phyloP scores from a whole-genome alignment of 1,140 invertebrate genomes.

The Melipona quadrifasciata region DNA sequence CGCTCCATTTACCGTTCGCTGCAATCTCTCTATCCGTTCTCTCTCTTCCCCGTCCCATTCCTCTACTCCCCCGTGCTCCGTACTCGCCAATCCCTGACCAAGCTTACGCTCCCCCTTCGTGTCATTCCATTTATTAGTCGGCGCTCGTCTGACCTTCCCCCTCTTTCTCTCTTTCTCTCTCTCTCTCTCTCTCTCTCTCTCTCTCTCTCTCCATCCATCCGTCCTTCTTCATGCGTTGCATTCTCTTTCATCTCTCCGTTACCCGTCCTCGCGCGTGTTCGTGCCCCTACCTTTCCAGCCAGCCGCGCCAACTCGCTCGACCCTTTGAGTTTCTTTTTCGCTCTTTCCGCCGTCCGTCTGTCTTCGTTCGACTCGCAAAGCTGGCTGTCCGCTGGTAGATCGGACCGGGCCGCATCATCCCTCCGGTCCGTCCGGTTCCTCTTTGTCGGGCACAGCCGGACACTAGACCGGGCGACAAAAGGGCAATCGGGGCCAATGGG shows the following conservation, averaged over 20 bases:
- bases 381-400: slow-evolving; percentile 2
- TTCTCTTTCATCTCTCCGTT: slow-evolving; percentile 13
- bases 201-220: slow-evolving; percentile 5
- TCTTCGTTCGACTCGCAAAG: not conserved
- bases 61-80: not conserved
- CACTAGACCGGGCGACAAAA: slow-evolving; percentile 70
- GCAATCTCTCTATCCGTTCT: slow-evolving; percentile 55
- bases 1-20: slow-evolving; percentile 59
- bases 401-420: slow-evolving; percentile 3
- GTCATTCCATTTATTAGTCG: slow-evolving; percentile 21
- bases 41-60: not conserved
- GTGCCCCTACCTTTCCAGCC: slow-evolving; percentile 13
- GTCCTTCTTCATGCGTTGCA: not conserved
- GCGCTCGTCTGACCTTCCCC: slow-evolving; percentile 18
- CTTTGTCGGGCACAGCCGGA: slow-evolving; percentile 43
- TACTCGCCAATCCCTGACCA: slow-evolving; percentile 6
- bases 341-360: not conserved
- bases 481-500: slow-evolving; percentile 74
- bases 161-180: slow-evolving; percentile 1
- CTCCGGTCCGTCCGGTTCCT: slow-evolving; percentile 12
- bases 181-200: slow-evolving; percentile 18
- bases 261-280: not conserved
- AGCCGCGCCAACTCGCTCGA: not conserved
- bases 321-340: not conserved
- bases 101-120: not conserved